Evolutionary conservation across 2,888 invertebrate genomes (phyloP), one percentile per base, ranked within the genome.

Genomic region (Chymomyza fuscimana): DNA sequence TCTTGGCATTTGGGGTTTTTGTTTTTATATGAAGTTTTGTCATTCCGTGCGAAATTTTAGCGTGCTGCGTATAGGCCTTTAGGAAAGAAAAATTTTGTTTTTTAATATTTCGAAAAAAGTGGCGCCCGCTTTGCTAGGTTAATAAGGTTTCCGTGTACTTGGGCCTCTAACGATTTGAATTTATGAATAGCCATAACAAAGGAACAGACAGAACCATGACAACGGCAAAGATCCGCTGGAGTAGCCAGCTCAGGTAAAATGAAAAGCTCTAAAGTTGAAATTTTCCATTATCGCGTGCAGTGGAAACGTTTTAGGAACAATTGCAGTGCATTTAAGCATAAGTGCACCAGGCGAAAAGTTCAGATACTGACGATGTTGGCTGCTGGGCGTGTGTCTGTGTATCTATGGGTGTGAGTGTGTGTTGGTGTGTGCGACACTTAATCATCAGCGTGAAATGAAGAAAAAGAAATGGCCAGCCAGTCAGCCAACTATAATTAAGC

Each of bases 271-370:
- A 51, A 72, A 52, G 80, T 69, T 82, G 66, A 78, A 72, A 82
- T 78, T 85, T 79, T 87, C 71, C 78, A 85, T 81, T 78, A 88
- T 87, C 87, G 87, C 87, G 87, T 87, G 87, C 84, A 76, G 67
- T 67, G 75, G 68, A 63, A 78, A 86, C 82, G 79, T 88, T 87
- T 88, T 86, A 81, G 74, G 76, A 83, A 84, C 82, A 86, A 82
- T 84, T 84, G 79, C 76, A 77, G 77, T 69, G 77, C 87, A 85
- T 81, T 87, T 79, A 79, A 83, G 82, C 79, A 82, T 81, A 84
- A 88, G 81, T 86, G 76, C 74, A 76, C 76, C 73, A 76, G 77
- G 81, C 86, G 75, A 83, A 84, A 83, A 86, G 80, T 81, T 79
- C 77, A 83, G 74, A 79, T 19, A 70, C 67, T 73, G 62, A 70